Percentiles rank a stretch among this genome's conserved stretches.
Evolutionary conservation across 2,888 invertebrate species (phyloP).

Genomic region (Chrysolina haemoptera): DNA sequence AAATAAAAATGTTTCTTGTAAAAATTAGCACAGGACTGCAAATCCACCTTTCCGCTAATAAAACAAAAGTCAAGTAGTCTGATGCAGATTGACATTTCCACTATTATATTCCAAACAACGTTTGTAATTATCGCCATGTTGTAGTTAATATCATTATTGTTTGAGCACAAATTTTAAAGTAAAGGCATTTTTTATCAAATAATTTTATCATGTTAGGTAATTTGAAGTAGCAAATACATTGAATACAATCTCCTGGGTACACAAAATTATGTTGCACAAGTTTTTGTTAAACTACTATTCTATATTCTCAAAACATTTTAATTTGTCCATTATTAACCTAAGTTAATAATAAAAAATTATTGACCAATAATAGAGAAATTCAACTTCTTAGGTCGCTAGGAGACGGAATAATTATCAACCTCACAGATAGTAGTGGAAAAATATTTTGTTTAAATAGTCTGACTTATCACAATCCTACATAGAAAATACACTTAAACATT

Average conservation of each 20-base stretch:
- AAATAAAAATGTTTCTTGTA: slow-evolving; percentile 1
- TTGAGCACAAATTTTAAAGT: not conserved
- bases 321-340: slow-evolving; percentile 2
- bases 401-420: slow-evolving; percentile 1
- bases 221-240: slow-evolving; percentile 12
- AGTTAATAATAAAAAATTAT: slow-evolving; percentile 20
- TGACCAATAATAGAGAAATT: slow-evolving; percentile 1
- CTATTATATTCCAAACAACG: slow-evolving; percentile 1
- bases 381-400: not conserved
- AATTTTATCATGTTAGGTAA: slow-evolving; percentile 1
- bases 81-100: slow-evolving; percentile 1
- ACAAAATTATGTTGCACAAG: slow-evolving; percentile 23
- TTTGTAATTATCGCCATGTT: slow-evolving; percentile 1
- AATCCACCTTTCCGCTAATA: not conserved
- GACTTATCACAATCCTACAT: slow-evolving; percentile 14
- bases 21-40: not conserved
- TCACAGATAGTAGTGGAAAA: not conserved
- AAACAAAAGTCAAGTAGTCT: not conserved
- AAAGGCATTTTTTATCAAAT: slow-evolving; percentile 1
- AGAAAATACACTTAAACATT: slow-evolving; percentile 20
- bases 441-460: not conserved
- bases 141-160: not conserved
- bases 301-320: slow-evolving; percentile 25
- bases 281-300: slow-evolving; percentile 25
- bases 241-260: slow-evolving; percentile 23